Evolutionary conservation across 2,888 invertebrate species (phyloP).

Genomic region (Melitaea athalia): DNA sequence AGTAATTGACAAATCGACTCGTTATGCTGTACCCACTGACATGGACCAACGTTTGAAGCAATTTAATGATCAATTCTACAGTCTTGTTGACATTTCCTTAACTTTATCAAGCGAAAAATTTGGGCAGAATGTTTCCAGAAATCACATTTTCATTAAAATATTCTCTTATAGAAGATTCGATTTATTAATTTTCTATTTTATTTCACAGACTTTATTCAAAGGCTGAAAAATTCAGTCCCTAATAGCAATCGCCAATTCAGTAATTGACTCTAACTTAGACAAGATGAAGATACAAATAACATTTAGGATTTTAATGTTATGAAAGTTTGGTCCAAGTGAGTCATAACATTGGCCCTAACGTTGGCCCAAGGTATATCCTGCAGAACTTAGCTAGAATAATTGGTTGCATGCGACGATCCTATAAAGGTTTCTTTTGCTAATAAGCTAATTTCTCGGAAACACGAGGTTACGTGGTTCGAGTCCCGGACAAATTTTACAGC

Average conservation of each 20-base stretch:
- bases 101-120: too few relatives aligned
- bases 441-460: conserved; percentile 45
- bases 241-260: too few relatives aligned
- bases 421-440: conserved; percentile 46
- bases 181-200: too few relatives aligned
- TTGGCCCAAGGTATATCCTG: conserved; percentile 28
- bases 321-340: background rate
- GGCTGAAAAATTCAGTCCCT: too few relatives aligned
- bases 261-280: too few relatives aligned
- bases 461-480: conserved; percentile 39
- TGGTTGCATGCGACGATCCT: conserved; percentile 47
- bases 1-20: conserved; percentile 73
- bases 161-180: too few relatives aligned
- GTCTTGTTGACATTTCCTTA: background rate
- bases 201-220: too few relatives aligned
- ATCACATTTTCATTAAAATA: too few relatives aligned
- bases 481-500: conserved; percentile 43
- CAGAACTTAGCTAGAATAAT: conserved; percentile 28
- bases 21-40: conserved; percentile 12
- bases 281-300: too few relatives aligned
- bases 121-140: too few relatives aligned
- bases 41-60: conserved; percentile 15
- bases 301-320: background rate
- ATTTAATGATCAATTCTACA: conserved; percentile 1
- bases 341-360: conserved; percentile 21